Base-by-base conservation (phyloP, 2,113 vertebrate species). In the Oryzias javanicus region DNA sequence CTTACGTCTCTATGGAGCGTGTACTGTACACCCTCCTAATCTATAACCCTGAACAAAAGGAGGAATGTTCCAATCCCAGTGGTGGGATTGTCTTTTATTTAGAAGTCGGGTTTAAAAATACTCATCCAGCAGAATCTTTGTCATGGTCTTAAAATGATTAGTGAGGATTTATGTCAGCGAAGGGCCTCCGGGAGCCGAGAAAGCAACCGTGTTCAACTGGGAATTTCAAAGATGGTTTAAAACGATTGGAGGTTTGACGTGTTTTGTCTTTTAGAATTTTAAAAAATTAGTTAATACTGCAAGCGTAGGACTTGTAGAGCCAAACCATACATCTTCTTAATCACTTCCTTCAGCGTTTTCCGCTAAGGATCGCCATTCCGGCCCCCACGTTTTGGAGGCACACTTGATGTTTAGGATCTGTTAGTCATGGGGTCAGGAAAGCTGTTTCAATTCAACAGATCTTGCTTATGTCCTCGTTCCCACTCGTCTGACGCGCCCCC, bases 161-260 rank as follows among this genome's bases (percentile, higher is more conserved):
- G 77, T 62, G 29, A 50, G 76, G 87, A 90, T 89, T 88, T 84
- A 71, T 84, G 82, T 88, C 60, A 84, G 79, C 69, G 67, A 81
- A 71, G 57, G 22, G 70, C 74, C 71, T 79, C 75, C 76, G 80
- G 66, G 42, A 75, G n/a, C 49, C 44, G 58, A 66, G 73, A 81
- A 68, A 72, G 64, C 74, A 78, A 71, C 42, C 77, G 60, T 60
- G 45, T 49, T 60, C 35, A 35, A 3, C 10, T 12, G 35, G 8
- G 35, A 35, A 35, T 35, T 35, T 35, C 35, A 35, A 35, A 35
- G 35, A 35, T 29, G 27, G 6, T 7, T 29, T 7, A 29, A 29
- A 22, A 22, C 22, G 22, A 22, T 27, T 27, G 25, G 4, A 27
- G 25, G 25, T 27, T 27, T 27, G 25, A 27, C 25, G 8, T 35